phyloP scores from a whole-genome alignment of 2,888 invertebrate species.

The Trissonchulus sp. region DNA sequence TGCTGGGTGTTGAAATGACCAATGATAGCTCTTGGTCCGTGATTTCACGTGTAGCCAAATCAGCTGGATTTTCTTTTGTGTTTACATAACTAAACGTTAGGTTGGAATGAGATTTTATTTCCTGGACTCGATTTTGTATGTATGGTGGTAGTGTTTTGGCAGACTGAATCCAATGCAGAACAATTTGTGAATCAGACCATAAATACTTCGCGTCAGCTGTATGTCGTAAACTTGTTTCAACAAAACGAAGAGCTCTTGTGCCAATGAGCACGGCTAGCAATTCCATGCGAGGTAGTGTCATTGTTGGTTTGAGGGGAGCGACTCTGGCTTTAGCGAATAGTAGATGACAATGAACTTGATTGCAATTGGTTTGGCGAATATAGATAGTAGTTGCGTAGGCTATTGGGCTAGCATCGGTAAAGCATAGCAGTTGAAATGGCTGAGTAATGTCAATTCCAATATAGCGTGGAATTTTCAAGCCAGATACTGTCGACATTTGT shows the following conservation, averaged over 20 bases:
- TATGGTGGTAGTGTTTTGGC: background rate
- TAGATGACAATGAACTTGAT: background rate
- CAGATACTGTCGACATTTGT: background rate
- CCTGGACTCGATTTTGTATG: background rate
- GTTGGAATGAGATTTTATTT: background rate
- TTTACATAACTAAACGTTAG: background rate
- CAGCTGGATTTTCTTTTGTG: background rate
- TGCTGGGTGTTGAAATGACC: background rate
- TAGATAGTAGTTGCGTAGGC: constrained; percentile 8
- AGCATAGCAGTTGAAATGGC: background rate
- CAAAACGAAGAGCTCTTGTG: background rate
- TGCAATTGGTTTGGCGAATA: background rate
- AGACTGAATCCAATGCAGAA: constrained; percentile 1
- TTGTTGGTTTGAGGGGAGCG: background rate
- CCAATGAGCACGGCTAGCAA: constrained; percentile 14
- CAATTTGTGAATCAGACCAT: constrained; percentile 18
- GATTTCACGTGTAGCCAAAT: background rate
- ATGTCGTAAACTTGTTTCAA: background rate
- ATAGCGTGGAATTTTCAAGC: background rate
- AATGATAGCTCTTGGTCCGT: background rate
- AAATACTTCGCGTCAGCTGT: background rate
- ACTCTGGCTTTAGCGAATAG: constrained; percentile 8
- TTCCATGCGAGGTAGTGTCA: constrained; percentile 16
- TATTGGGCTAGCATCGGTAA: background rate
- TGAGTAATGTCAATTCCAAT: background rate